phyloP scores from a whole-genome alignment of 2,113 vertebrate genomes.

The Oryzias celebensis region DNA sequence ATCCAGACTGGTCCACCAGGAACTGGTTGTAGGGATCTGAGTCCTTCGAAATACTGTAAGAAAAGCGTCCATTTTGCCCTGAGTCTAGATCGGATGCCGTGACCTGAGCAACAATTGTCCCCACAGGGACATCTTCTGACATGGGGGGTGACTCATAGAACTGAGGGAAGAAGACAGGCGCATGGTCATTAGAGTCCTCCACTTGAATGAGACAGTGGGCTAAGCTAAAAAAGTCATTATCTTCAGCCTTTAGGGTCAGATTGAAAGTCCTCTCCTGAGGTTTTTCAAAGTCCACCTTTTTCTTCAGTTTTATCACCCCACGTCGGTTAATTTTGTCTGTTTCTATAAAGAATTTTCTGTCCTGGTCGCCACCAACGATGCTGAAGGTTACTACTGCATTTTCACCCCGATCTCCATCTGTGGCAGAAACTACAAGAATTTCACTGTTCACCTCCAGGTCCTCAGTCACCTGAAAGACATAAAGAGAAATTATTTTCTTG shows the following conservation, averaged over 20 bases:
- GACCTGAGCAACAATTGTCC: constrained; percentile 85
- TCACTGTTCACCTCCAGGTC: constrained; percentile 81
- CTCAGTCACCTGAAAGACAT: constrained; percentile 74
- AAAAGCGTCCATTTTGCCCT: constrained; percentile 83
- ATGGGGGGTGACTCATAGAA: constrained; percentile 81
- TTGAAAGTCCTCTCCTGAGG: constrained; percentile 86
- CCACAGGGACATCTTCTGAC: constrained; percentile 79
- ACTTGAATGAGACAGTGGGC: constrained; percentile 84
- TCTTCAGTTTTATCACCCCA: constrained; percentile 81
- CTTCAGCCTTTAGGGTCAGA: constrained; percentile 86
- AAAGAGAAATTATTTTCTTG: background rate
- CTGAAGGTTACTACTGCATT: constrained; percentile 85
- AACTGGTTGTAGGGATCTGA: constrained; percentile 83
- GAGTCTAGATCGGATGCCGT: constrained; percentile 86
- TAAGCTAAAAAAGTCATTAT: constrained; percentile 82
- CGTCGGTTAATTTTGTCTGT: constrained; percentile 80
- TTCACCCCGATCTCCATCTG: constrained; percentile 84
- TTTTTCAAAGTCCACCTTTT: constrained; percentile 86
- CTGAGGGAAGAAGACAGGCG: constrained; percentile 84
- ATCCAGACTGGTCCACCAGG: constrained; percentile 80
- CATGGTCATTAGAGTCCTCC: constrained; percentile 86
- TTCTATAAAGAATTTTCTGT: constrained; percentile 87
- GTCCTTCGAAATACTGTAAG: constrained; percentile 78
- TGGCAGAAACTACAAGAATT: constrained; percentile 80
- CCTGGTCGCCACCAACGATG: constrained; percentile 83